These are phyloP conservation scores for Nasalis larvatus DNA, from an alignment of 2,113 vertebrate genomes.

Conservation along the genomic window DNA sequence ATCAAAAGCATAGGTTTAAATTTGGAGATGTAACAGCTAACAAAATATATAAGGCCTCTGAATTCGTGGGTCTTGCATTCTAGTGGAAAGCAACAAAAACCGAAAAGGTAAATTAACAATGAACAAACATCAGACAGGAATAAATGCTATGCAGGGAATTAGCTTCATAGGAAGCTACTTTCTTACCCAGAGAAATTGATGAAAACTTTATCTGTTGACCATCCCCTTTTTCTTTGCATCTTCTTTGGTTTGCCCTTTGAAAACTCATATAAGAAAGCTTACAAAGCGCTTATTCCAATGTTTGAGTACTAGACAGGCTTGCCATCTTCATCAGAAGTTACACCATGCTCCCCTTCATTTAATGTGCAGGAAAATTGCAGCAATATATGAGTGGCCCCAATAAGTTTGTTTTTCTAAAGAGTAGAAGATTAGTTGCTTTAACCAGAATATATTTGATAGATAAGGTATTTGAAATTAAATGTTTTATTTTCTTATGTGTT, in stretches of 20 bases:
- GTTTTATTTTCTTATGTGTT: background rate
- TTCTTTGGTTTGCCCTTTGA: background rate
- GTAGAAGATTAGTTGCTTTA: background rate
- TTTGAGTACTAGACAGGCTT: background rate
- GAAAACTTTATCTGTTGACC: background rate
- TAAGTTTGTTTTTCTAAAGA: background rate
- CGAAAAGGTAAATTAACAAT: background rate
- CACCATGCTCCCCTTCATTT: background rate
- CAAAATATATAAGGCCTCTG: background rate
- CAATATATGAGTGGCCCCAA: background rate
- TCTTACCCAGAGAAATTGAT: background rate
- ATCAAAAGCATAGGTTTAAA: background rate
- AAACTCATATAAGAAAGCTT: background rate
- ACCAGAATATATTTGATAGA: background rate
- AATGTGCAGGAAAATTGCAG: background rate
- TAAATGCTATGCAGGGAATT: background rate
- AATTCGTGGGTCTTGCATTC: background rate
- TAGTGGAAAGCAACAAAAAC: background rate
- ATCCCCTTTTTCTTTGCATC: background rate
- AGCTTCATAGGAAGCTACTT: background rate
- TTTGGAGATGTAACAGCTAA: background rate
- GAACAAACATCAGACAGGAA: background rate
- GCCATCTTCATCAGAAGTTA: background rate
- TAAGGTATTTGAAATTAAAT: background rate
- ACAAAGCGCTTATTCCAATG: background rate